Base-by-base conservation (phyloP, 2,113 vertebrate genomes). In the Ammodytes marinus region DNA sequence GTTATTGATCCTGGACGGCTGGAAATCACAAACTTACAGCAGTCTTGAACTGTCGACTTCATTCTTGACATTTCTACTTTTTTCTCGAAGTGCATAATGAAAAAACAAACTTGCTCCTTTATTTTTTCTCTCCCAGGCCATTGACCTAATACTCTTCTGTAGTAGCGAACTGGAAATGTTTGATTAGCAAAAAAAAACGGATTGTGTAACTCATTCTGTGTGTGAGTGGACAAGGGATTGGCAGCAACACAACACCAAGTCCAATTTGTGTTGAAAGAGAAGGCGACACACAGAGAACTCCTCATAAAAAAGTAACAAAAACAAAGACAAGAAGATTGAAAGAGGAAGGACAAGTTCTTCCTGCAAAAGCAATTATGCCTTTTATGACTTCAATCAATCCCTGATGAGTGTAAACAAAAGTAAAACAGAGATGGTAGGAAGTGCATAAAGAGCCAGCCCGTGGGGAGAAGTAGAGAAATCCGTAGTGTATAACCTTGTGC, bases 371-470 rank as follows among this genome's bases (percentile, higher is more conserved):
- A 60, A 71, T 79, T 73, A 80, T 8, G 45, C 10, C 82, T 83
- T 88, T 79, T 50, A 83, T 46, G 81, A 78, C 79, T 72, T 73
- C 43, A 77, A 66, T 85, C 73, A 74, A 83, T 90, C 69, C 79
- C 87, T 17, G 70, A 83, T 81, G 73, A 74, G 73, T 6, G 15
- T 69, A 82, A 80, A 90, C 80, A 87, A 82, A 83, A 74, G 43
- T 82, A 79, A 89, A 86, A 54, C 54, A 55, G 76, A 68, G 46
- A 69, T 14, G 57, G 27, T 0, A 8, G 50, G 63, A 55, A 77
- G 73, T 57, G 57, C 35, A 14, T 52, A 55, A 15, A 35, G 39
- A 69, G 7, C 37, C 46, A 72, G 35, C 53, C 58, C 12, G 7
- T 27, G 65, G 77, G 14, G 55, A 46, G 47, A 13, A 17, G 58